These are phyloP conservation scores for Agrotis segetum DNA, from an alignment of 2,888 invertebrate genomes.

Conservation along the genomic window DNA sequence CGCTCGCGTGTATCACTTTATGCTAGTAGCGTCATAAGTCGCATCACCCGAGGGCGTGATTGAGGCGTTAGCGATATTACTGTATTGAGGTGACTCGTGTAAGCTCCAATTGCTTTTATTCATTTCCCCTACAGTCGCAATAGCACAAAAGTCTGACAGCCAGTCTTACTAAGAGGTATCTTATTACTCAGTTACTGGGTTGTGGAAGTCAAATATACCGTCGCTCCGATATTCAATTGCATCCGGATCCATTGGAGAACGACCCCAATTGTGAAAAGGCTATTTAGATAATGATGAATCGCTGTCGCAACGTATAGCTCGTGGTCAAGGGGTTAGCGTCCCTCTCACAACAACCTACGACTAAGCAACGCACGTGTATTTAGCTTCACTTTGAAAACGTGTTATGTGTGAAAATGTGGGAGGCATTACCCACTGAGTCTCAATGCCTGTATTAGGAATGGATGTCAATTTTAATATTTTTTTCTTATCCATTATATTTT, in stretches of 20 bases:
- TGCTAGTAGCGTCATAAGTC: neutral
- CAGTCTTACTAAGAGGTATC: neutral
- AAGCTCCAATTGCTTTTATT: neutral
- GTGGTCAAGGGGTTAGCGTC: too few species aligned
- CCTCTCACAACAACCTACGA: too few species aligned
- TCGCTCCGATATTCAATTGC: neutral
- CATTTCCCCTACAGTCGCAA: conserved; percentile 7
- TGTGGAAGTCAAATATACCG: neutral
- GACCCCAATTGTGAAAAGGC: neutral
- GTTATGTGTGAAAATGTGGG: too few species aligned
- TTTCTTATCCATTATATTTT: too few species aligned
- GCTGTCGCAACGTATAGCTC: too few species aligned
- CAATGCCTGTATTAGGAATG: too few species aligned
- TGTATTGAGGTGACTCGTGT: neutral
- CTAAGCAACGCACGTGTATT: too few species aligned
- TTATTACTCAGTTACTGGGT: neutral
- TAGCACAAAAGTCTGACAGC: too few species aligned
- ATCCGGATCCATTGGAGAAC: neutral
- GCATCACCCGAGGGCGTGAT: neutral
- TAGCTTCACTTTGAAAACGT: too few species aligned
- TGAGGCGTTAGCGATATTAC: neutral
- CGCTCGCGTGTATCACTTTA: neutral
- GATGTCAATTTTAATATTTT: too few species aligned
- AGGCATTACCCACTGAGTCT: too few species aligned
- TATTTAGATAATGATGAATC: neutral